Evolutionary conservation across 2,888 invertebrate species (phyloP).

Genomic region (Philaethria dido): DNA sequence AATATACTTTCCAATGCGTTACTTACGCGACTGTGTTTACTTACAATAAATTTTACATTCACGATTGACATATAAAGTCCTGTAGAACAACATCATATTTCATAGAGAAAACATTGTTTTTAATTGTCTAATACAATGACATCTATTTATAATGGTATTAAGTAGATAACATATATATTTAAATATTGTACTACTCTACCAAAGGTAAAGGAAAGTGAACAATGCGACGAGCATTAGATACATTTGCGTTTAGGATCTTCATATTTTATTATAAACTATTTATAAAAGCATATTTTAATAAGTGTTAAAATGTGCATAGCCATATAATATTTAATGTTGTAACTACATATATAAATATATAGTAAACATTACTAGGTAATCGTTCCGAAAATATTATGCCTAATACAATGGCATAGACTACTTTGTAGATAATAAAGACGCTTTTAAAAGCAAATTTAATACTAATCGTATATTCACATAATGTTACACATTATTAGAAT

Average conservation of each 20-base stretch:
- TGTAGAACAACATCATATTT: not conserved
- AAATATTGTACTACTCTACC: not conserved
- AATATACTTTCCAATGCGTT: not conserved
- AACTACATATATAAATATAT: not conserved
- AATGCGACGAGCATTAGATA: no score
- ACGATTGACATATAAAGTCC: slow-evolving; percentile 7
- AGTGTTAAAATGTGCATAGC: not conserved
- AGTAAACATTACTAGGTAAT: slow-evolving; percentile 9
- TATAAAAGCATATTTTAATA: not conserved
- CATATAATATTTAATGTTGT: not conserved
- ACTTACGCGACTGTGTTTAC: not conserved
- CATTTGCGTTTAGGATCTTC: no score
- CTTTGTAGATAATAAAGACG: slow-evolving; percentile 8
- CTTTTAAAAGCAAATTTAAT: slow-evolving; percentile 6
- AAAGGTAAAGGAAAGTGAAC: no score
- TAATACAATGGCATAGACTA: not conserved
- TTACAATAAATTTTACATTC: not conserved
- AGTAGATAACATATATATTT: not conserved
- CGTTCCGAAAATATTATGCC: not conserved
- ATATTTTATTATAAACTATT: no score
- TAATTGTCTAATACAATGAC: slow-evolving; percentile 2
- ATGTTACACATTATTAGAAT: not conserved
- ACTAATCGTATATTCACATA: not conserved
- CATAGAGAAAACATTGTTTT: not conserved
- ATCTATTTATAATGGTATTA: not conserved